Percentiles rank a stretch among this genome's conserved stretches.
phyloP scores from a whole-genome alignment of 2,888 invertebrate genomes.

The Drosophila leonis region DNA sequence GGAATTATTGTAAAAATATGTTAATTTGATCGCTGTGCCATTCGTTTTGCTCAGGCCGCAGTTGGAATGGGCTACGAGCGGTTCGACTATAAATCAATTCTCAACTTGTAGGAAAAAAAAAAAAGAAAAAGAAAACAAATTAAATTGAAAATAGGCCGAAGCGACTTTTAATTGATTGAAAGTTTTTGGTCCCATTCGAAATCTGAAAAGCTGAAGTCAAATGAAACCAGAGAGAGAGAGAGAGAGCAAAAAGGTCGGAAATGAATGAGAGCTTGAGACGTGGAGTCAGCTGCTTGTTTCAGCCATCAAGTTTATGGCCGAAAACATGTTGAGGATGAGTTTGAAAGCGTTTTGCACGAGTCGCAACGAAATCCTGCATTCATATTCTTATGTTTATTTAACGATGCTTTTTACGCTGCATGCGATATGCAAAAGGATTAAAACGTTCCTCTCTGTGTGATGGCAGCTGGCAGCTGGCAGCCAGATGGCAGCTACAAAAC shows the following conservation, averaged over 20 bases:
- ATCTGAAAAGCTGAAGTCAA: conserved; percentile 20
- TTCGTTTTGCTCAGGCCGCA: conserved; percentile 7
- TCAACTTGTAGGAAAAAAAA: neutral
- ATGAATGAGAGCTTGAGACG: neutral
- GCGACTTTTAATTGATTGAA: conserved; percentile 36
- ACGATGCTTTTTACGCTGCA: conserved; percentile 78
- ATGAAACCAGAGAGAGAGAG: conserved; percentile 15
- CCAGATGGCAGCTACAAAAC: conserved; percentile 20
- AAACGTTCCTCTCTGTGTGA: conserved; percentile 50
- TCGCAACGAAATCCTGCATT: conserved; percentile 66
- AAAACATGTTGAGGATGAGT: conserved; percentile 30
- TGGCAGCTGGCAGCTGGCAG: conserved; percentile 22
- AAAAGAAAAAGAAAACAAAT: neutral
- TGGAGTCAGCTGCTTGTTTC: conserved; percentile 36
- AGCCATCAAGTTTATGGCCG: conserved; percentile 55
- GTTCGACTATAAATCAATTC: conserved; percentile 59
- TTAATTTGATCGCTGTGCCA: conserved; percentile 36
- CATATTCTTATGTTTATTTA: conserved; percentile 80
- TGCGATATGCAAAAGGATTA: conserved; percentile 76
- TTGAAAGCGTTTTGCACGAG: conserved; percentile 9
- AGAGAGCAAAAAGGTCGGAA: conserved; percentile 25
- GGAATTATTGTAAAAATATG: conserved; percentile 54
- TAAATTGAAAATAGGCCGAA: conserved; percentile 14
- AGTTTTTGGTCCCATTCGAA: conserved; percentile 6
- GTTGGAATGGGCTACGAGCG: neutral